Evolutionary conservation across 2,113 vertebrate genomes (phyloP).

Genomic region (Ictalurus punctatus): DNA sequence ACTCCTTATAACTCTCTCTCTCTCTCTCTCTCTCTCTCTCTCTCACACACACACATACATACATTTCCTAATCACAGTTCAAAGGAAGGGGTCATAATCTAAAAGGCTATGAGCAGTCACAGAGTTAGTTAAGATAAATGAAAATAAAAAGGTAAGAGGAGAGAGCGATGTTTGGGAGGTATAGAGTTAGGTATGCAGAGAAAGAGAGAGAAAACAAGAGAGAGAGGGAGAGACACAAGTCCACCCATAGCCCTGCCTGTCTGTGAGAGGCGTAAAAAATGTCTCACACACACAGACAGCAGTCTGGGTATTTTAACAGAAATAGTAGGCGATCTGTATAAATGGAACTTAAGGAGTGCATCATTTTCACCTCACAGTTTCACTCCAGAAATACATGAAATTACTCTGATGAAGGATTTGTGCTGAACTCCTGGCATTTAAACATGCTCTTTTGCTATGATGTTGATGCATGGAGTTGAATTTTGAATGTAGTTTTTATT

Average conservation of each 20-base stretch:
- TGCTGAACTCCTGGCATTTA: neutral
- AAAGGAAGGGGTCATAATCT: neutral
- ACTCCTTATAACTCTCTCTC: conserved; percentile 22
- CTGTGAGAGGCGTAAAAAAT: conserved; percentile 33
- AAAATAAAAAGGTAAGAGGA: neutral
- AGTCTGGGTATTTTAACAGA: conserved; percentile 42
- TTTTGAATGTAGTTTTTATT: neutral
- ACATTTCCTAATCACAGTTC: conserved; percentile 36
- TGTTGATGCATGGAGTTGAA: neutral
- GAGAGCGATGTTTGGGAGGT: neutral
- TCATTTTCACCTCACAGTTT: conserved; percentile 27
- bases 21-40: neutral
- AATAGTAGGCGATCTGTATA: conserved; percentile 31
- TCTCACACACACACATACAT: neutral
- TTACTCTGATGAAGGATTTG: neutral
- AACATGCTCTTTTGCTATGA: too few species aligned
- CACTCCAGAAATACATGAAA: conserved; percentile 2
- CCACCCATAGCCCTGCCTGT: conserved; percentile 47
- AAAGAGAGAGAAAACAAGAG: neutral
- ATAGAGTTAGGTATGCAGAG: conserved; percentile 3
- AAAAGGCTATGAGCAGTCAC: neutral
- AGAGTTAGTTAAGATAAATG: conserved; percentile 4
- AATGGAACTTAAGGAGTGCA: conserved; percentile 14
- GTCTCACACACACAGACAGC: conserved; percentile 35
- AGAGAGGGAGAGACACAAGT: conserved; percentile 11